Evolutionary conservation across 2,797 vertebrate species (phyloP).

Genomic region (Amazona finschi): DNA sequence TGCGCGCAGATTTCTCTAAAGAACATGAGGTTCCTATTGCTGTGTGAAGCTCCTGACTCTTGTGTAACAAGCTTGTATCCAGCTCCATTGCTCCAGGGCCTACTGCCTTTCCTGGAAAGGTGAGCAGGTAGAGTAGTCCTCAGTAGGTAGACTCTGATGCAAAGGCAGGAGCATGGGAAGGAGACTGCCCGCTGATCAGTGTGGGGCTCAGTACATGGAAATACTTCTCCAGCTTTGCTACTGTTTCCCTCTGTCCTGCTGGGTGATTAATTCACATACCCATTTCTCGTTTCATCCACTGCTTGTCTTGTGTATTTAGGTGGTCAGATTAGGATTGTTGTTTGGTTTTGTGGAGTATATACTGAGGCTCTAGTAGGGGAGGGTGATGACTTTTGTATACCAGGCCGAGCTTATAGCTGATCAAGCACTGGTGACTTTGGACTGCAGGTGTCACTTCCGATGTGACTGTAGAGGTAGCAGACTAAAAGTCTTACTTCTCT

Average conservation of each 20-base stretch:
- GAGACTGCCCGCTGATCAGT: fast-evolving
- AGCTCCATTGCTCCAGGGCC: fast-evolving
- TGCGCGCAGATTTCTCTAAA: neutral
- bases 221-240: neutral
- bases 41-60: neutral
- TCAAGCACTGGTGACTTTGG: neutral
- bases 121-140: neutral
- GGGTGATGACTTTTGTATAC: neutral
- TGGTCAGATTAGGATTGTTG: neutral
- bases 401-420: neutral
- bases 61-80: neutral
- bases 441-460: neutral
- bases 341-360: neutral
- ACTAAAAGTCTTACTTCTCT: neutral
- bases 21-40: neutral
- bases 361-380: neutral
- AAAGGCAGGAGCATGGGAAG: neutral
- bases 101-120: neutral
- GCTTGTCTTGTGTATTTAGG: neutral
- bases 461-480: neutral
- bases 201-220: neutral
- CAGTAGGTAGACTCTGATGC: fast-evolving
- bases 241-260: neutral
- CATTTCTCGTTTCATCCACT: neutral
- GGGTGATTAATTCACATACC: neutral